Conservation (phyloP, 2,888 invertebrate species). For the Andricus curvator region DNA sequence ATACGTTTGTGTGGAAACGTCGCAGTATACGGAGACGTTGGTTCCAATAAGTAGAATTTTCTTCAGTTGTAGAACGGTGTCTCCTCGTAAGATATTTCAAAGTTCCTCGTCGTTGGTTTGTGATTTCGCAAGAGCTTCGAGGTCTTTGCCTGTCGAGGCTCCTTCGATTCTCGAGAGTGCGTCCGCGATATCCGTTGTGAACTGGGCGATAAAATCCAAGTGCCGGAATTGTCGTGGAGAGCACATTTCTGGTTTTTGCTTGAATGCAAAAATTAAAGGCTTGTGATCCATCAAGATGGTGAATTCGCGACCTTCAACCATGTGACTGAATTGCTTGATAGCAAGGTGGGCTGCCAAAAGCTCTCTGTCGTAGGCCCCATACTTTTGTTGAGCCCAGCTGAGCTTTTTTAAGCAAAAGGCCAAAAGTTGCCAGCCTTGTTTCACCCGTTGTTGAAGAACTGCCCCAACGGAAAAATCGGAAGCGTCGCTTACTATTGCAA, state of each 20-base stretch:
- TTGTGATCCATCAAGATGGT: not conserved
- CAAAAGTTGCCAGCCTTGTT: not conserved
- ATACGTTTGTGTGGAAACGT: conserved; percentile 18
- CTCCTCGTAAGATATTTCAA: not conserved
- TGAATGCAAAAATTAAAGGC: not conserved
- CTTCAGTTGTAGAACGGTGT: not conserved
- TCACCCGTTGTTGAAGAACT: too few relatives aligned
- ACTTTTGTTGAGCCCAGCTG: not conserved
- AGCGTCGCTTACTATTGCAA: conserved; percentile 38
- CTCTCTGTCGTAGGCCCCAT: not conserved
- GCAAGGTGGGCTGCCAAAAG: too few relatives aligned
- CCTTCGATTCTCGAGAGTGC: not conserved
- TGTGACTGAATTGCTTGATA: too few relatives aligned
- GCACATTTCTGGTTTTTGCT: not conserved
- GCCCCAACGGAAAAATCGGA: too few relatives aligned
- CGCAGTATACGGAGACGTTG: not conserved
- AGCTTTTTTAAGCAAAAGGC: conserved; percentile 28
- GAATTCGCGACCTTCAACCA: too few relatives aligned
- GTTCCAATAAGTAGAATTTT: not conserved
- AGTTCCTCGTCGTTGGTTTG: conserved; percentile 38
- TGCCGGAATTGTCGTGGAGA: too few relatives aligned
- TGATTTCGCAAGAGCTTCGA: not conserved
- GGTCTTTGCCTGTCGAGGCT: not conserved
- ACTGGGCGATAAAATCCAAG: not conserved
- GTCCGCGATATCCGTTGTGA: not conserved